Evolutionary conservation across 2,113 vertebrate genomes (phyloP).

Genomic region (Plotosus lineatus): DNA sequence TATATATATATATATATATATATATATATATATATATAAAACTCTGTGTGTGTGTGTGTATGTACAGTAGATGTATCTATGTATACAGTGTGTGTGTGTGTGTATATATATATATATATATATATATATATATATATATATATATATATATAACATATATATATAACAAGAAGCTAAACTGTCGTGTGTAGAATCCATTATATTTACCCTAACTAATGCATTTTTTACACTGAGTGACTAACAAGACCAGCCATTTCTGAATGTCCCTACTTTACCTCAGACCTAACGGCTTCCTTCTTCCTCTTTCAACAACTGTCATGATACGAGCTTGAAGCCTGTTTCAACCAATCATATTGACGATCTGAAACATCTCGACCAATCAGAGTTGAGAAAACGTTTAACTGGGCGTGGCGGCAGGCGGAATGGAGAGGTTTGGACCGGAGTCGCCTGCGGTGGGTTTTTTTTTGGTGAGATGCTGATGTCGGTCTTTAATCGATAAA

Average conservation of each 20-base stretch:
- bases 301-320: neutral
- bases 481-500: neutral
- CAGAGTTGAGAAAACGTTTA: neutral
- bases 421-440: slow-evolving; percentile 20
- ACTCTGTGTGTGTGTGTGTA: too few species aligned
- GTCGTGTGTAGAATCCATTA: neutral
- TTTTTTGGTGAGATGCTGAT: neutral
- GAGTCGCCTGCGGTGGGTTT: neutral
- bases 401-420: neutral
- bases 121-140: too few species aligned
- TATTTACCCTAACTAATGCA: neutral
- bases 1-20: too few species aligned
- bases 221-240: neutral
- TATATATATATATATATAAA: too few species aligned
- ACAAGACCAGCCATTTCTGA: neutral
- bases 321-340: neutral
- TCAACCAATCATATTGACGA: slow-evolving; percentile 1
- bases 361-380: neutral
- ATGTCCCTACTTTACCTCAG: neutral
- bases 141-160: too few species aligned
- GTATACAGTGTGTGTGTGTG: too few species aligned
- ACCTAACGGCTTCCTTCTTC: slow-evolving; percentile 27
- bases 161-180: too few species aligned
- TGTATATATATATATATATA: too few species aligned
- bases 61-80: too few species aligned